Evolutionary conservation across 2,888 invertebrate species (phyloP), one percentile per base, ranked within the genome.

Genomic region (Adineta ricciae): DNA sequence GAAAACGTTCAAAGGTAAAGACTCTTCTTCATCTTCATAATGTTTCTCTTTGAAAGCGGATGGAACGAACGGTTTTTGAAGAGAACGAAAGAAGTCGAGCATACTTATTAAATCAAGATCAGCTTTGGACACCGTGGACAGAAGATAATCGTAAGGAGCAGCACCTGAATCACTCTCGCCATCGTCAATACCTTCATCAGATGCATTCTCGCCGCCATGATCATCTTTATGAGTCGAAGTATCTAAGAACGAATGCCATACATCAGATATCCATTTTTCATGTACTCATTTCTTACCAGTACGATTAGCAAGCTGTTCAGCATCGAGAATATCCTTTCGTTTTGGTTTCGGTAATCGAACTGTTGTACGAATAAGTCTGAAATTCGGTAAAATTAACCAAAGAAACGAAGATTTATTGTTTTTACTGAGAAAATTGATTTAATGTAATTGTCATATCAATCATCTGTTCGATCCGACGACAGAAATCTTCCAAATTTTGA

Each of bases 21-120:
- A 90, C 49, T 90, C 89, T 41, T 88, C 88, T 87, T 88, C 88
- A 83, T 88, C 88, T 38, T 87, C 88, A 85, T 88, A 89, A 86
- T 89, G 89, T 72, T 87, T 86, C 86, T 88, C 89, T 89, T 86
- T 50, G 52, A 32, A 7, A 82, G 14, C 19, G 49, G 50, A 38
- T 84, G 87, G 86, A 86, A 87, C 32, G 86, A n/a, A 2, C 24
- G 41, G 21, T 32, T 49, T 84, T 49, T 16, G 32, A n/a, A 78
- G 16, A 52, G 21, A 38, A 38, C 27, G 16, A 46, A 11, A 21
- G 7, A 11, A 50, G n/a, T n/a, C n/a, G n/a, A n/a, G n/a, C 72
- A 24, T 85, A 85, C 85, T 78, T 83, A 85, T 84, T 52, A 85
- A 16, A 14, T 84, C 56, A 32, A 85, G 73, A 83, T 85, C 85